Conservation (phyloP, 2,888 invertebrate genomes). For the Pharmacophagus antenor region DNA sequence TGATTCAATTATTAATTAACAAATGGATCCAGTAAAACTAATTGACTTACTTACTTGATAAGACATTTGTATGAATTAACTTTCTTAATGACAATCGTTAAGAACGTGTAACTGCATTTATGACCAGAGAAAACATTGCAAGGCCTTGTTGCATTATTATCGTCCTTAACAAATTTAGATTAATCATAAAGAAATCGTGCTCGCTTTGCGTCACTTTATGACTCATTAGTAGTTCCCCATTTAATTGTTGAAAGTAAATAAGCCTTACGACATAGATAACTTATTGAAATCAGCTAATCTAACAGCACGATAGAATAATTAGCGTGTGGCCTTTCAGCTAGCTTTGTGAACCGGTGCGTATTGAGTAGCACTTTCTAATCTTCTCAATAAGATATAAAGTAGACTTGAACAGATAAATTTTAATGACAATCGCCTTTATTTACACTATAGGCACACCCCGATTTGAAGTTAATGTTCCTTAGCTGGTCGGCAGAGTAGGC, state of each 20-base stretch:
- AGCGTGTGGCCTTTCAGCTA: constrained; percentile 53
- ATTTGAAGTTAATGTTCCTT: constrained; percentile 7
- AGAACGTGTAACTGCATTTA: constrained; percentile 9
- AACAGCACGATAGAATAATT: constrained; percentile 62
- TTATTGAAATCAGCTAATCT: constrained; percentile 52
- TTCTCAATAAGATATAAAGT: constrained; percentile 39
- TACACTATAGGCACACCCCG: constrained; percentile 3
- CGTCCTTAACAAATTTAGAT: constrained; percentile 36
- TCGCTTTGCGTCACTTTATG: constrained; percentile 53
- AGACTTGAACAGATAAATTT: constrained; percentile 23
- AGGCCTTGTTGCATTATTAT: constrained; percentile 22
- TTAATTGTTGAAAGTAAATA: constrained; percentile 72
- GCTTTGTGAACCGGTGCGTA: constrained; percentile 30
- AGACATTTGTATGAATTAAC: background rate
- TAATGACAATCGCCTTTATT: constrained; percentile 22
- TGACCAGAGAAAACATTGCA: constrained; percentile 14
- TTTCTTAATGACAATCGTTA: constrained; percentile 14
- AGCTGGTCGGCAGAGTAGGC: background rate
- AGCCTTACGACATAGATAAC: constrained; percentile 55
- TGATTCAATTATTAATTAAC: too few relatives aligned
- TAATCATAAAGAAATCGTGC: constrained; percentile 38
- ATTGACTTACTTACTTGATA: too few relatives aligned
- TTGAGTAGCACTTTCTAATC: constrained; percentile 47
- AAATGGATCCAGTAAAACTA: too few relatives aligned
- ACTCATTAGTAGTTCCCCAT: constrained; percentile 72